Evolutionary conservation across 2,888 invertebrate genomes (phyloP), one percentile per base, ranked within the genome.

Genomic region (Acanthosepion esculentum): DNA sequence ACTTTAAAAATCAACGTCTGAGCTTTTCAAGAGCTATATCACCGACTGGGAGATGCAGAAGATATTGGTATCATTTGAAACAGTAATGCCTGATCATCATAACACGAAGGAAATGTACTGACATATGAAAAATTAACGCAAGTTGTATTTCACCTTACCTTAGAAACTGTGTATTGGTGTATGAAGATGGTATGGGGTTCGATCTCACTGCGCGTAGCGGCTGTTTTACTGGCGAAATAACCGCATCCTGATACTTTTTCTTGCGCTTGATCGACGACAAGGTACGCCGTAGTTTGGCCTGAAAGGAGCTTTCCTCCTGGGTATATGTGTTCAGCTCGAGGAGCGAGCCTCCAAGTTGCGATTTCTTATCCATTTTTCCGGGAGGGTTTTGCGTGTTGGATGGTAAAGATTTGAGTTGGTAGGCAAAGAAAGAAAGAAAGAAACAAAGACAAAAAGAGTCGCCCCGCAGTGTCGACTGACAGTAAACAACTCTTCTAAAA

Each of bases 241-340:
- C 64, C 18, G 41, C 26, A 12, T 94, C 94, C 20, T 94, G 94
- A 53, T 94, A 55, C 20, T 55, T 50, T 64, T 94, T 94, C 94
- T 94, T 94, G 23, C 94, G 33, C 55, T 94, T 94, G 26, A 94
- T 94, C 15, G 94, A 94, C 94, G 94, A 94, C 7, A 94, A n/a
- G 55, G 94, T 94, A 26, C 94, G 94, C 59, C 94, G 55, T 15
- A 94, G 41, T 55, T 94, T 94, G 18, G 94, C 94, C 26, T 41
- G 33, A 55, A 94, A 94, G n/a, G 59, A 55, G 29, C 59, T 64
- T 64, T 94, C 94, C 64, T 94, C 94, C 94, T 53, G 94, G 50
- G 64, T 55, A 59, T 41, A 94, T 12, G 59, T 94, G 59, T 94
- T 94, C 64, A 94, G 55, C 33, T 94, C 94, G 53, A 94, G 55